Conservation (phyloP, 1,140 invertebrate species). For the Pygmarrhopalites habei region DNA sequence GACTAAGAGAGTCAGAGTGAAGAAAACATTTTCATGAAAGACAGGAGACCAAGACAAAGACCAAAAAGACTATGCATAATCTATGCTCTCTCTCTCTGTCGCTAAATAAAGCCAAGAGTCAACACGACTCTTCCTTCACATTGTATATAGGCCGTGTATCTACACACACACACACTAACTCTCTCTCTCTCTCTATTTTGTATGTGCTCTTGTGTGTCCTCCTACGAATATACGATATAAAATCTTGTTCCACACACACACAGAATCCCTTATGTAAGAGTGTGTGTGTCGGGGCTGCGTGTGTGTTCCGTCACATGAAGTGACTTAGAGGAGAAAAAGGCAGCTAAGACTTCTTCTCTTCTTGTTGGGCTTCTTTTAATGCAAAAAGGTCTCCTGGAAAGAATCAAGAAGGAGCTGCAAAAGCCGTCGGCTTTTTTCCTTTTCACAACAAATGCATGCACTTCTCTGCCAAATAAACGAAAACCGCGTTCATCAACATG, state of each 20-base stretch:
- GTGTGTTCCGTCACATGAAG: background rate
- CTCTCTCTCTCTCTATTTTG: background rate
- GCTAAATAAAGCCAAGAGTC: slow-evolving; percentile 15
- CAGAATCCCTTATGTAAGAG: too few relatives aligned
- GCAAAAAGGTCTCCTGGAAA: slow-evolving; percentile 3
- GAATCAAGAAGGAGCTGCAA: background rate
- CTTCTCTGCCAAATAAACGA: background rate
- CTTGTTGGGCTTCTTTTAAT: slow-evolving; percentile 13
- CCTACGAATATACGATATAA: too few relatives aligned
- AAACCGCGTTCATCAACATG: slow-evolving; percentile 10
- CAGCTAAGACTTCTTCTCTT: too few relatives aligned
- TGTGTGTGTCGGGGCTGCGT: too few relatives aligned
- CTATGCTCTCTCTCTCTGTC: slow-evolving; percentile 5
- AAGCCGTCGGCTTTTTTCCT: slow-evolving; percentile 5
- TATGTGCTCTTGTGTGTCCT: too few relatives aligned
- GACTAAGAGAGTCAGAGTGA: background rate
- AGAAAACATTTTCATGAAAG: slow-evolving; percentile 15
- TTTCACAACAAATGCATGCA: background rate
- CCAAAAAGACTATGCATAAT: slow-evolving; percentile 13
- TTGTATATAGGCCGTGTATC: background rate
- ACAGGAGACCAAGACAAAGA: slow-evolving; percentile 3
- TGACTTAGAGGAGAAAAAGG: background rate
- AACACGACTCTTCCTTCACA: too few relatives aligned
- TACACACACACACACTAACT: background rate
- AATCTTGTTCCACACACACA: background rate